A percentile compares a stretch with the other conserved stretches of the same genome.
Conservation (phyloP, 2,113 vertebrate genomes). For the Cyprinodon tularosa region DNA sequence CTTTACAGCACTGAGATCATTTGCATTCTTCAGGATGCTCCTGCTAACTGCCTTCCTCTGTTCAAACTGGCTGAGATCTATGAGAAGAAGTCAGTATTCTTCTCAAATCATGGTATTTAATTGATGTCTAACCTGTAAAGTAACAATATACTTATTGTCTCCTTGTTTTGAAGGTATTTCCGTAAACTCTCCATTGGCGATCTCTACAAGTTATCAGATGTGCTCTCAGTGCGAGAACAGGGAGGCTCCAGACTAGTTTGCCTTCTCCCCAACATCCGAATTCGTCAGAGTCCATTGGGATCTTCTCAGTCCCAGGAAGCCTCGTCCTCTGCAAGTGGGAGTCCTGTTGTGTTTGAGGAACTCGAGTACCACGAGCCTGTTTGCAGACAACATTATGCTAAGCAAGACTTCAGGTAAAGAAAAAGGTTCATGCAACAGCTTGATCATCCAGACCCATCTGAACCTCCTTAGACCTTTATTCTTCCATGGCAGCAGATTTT, state of each 20-base stretch:
- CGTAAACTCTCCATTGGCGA: slow-evolving; percentile 88
- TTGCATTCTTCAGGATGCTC: slow-evolving; percentile 92
- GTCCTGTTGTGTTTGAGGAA: slow-evolving; percentile 95
- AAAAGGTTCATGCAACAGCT: not conserved
- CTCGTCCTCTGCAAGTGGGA: slow-evolving; percentile 86
- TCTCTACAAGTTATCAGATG: slow-evolving; percentile 88
- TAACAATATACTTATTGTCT: not conserved
- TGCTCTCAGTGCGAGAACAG: slow-evolving; percentile 90
- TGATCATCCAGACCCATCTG: not conserved
- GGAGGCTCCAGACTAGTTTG: slow-evolving; percentile 88
- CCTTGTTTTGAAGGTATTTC: slow-evolving; percentile 80
- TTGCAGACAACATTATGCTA: slow-evolving; percentile 88
- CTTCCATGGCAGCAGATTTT: not conserved
- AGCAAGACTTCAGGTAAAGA: slow-evolving; percentile 87
- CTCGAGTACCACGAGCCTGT: slow-evolving; percentile 95
- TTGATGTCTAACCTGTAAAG: not conserved
- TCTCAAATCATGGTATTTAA: not conserved
- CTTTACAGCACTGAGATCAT: slow-evolving; percentile 86
- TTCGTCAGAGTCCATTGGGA: slow-evolving; percentile 91
- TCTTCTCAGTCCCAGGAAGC: slow-evolving; percentile 92
- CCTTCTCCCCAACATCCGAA: slow-evolving; percentile 88
- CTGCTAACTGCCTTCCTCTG: slow-evolving; percentile 93
- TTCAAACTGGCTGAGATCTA: slow-evolving; percentile 96
- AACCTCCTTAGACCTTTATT: not conserved
- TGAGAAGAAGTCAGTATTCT: slow-evolving; percentile 90